Percentiles rank a stretch among this genome's conserved stretches.
Evolutionary conservation across 2,113 vertebrate genomes (phyloP).

Genomic region (Petroica traversi): DNA sequence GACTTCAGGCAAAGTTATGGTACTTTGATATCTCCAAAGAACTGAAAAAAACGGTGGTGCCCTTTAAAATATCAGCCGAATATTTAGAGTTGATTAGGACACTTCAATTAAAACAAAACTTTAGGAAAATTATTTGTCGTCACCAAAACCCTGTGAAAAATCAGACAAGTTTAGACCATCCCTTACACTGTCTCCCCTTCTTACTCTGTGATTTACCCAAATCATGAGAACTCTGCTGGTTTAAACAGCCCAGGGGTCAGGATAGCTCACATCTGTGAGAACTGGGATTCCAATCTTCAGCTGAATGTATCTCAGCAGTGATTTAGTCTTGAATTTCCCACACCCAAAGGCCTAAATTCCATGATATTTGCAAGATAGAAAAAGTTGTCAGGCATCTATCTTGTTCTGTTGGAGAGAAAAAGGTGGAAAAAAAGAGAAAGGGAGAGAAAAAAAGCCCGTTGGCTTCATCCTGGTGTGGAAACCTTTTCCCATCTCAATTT

Average conservation of each 20-base stretch:
- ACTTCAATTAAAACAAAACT: not conserved
- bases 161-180: not conserved
- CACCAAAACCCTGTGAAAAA: not conserved
- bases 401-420: not conserved
- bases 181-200: not conserved
- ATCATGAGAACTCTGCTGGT: not conserved
- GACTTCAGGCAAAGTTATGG: not conserved
- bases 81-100: not conserved
- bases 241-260: not conserved
- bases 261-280: not conserved
- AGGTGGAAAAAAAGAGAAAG: not conserved
- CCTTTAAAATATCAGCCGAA: not conserved
- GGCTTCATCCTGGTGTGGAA: not conserved
- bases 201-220: not conserved
- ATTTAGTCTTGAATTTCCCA: not conserved
- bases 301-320: not conserved
- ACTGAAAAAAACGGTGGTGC: not conserved
- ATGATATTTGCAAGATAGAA: not conserved
- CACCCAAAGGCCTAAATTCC: not conserved
- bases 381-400: not conserved
- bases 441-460: not conserved
- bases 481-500: constrained; percentile 34
- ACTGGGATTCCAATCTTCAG: not conserved
- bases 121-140: not conserved
- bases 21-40: not conserved